Conservation (phyloP, 2,888 invertebrate genomes). For the Beris morrisii region DNA sequence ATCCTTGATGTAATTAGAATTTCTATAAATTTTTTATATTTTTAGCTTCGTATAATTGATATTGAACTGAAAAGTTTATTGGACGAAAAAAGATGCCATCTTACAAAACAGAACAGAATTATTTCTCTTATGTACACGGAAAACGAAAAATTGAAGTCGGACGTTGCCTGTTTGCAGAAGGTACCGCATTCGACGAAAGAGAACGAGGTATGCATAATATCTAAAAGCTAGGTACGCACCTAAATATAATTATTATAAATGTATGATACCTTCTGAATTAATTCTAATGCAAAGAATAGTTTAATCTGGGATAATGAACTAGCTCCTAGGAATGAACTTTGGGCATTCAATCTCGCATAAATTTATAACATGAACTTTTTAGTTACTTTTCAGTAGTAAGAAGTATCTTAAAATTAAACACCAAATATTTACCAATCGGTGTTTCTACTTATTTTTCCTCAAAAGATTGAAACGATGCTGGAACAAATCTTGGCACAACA, state of each 20-base stretch:
- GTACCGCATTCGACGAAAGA: slow-evolving; percentile 36
- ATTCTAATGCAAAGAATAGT: no score
- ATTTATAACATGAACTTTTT: no score
- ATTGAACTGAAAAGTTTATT: slow-evolving; percentile 47
- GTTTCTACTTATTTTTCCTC: background rate
- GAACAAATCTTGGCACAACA: slow-evolving; percentile 31
- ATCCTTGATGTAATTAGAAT: no score
- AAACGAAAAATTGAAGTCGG: slow-evolving; percentile 48
- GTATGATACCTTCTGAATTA: no score
- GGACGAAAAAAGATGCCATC: slow-evolving; percentile 50
- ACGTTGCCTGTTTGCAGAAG: slow-evolving; percentile 49
- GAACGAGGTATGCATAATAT: slow-evolving; percentile 8
- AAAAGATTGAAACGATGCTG: slow-evolving; percentile 37
- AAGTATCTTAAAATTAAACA: no score
- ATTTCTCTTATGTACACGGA: slow-evolving; percentile 52
- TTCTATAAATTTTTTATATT: background rate
- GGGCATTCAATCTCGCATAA: no score
- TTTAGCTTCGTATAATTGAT: slow-evolving; percentile 45
- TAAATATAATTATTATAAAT: background rate
- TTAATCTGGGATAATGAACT: no score
- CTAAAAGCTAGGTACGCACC: no score
- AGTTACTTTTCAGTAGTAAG: no score
- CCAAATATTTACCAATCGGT: no score
- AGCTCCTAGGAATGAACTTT: background rate
- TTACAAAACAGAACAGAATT: slow-evolving; percentile 53